Evolutionary conservation across 1,140 invertebrate genomes (phyloP), one percentile per base, ranked within the genome.

Genomic region (Cotesia glomerata): DNA sequence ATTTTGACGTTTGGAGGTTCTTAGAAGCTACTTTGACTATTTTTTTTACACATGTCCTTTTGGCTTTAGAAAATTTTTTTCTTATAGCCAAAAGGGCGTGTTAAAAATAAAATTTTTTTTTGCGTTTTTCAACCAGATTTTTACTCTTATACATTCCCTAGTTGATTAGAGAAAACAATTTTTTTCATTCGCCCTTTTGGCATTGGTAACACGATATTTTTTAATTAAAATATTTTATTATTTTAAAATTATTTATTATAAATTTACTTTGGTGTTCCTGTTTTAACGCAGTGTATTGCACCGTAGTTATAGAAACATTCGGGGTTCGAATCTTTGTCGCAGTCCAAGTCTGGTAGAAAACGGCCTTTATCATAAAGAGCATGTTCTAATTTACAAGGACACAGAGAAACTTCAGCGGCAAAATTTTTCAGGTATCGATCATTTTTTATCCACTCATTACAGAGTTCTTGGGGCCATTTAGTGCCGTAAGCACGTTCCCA

Each of bases 301-400:
- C 93, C 94, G 77, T 92, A 91, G 81, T 99, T 95, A 79, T 95
- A 96, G 82, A 92, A 91, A 81, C 97, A 98, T 59, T 93, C 93
- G 4, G 94, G 94, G 86, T 97, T 96, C 3, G 94, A 92, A 82
- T 97, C 95, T 80, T 92, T 94, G 84, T 98, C 97, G 81, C 98
- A 99, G 67, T 94, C 92, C 61, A 92, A 91, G 84, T 99, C 97
- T 0, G 97, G 95, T 74, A 97, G 89, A 82, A 93, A 99, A 13
- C 97, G 89, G 8, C 98, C 98, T 83, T 95, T 95, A 80, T 99
- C 97, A 39, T 92, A 87, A 0, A 97, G 82, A 0, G 97, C 97
- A 79, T 99, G 97, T 73, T 95, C 90, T 69, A 98, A 77, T 0
- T 91, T 96, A 81, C 98, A 99, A 0, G 98, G 98, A 81, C 97